Evolutionary conservation across 2,888 invertebrate genomes (phyloP).

Genomic region (Notocelia uddmanniana): DNA sequence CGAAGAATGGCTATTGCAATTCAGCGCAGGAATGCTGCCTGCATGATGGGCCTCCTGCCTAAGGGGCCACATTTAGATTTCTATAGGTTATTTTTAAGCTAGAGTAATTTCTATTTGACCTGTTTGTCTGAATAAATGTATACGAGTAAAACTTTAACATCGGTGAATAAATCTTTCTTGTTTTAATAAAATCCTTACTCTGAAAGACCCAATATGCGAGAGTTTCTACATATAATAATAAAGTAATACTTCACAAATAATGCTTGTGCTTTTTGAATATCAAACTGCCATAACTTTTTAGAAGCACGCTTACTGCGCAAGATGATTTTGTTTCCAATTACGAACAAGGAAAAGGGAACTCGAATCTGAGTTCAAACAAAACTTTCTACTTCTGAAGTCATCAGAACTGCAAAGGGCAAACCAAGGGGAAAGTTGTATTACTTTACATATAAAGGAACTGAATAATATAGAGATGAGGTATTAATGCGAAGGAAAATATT

Average conservation of each 20-base stretch:
- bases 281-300: slow-evolving; percentile 13
- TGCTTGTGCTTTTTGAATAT: not conserved
- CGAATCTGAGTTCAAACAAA: slow-evolving; percentile 48
- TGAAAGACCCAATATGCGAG: too few relatives aligned
- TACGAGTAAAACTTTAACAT: too few relatives aligned
- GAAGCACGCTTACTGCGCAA: slow-evolving; percentile 13
- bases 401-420: slow-evolving; percentile 50
- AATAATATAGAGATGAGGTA: slow-evolving; percentile 36
- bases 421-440: slow-evolving; percentile 48
- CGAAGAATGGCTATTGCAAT: too few relatives aligned
- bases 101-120: too few relatives aligned
- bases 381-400: slow-evolving; percentile 49
- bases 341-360: slow-evolving; percentile 39
- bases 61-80: too few relatives aligned
- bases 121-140: too few relatives aligned
- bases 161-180: too few relatives aligned
- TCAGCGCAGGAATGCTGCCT: too few relatives aligned
- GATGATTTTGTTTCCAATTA: slow-evolving; percentile 43
- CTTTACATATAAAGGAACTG: slow-evolving; percentile 37
- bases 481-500: slow-evolving; percentile 42
- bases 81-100: too few relatives aligned
- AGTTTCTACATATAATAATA: too few relatives aligned
- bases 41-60: too few relatives aligned
- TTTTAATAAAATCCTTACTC: too few relatives aligned
- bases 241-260: not conserved